phyloP scores from a whole-genome alignment of 37 sponge, comb jelly and placozoan species.

The Halichondria panicea region DNA sequence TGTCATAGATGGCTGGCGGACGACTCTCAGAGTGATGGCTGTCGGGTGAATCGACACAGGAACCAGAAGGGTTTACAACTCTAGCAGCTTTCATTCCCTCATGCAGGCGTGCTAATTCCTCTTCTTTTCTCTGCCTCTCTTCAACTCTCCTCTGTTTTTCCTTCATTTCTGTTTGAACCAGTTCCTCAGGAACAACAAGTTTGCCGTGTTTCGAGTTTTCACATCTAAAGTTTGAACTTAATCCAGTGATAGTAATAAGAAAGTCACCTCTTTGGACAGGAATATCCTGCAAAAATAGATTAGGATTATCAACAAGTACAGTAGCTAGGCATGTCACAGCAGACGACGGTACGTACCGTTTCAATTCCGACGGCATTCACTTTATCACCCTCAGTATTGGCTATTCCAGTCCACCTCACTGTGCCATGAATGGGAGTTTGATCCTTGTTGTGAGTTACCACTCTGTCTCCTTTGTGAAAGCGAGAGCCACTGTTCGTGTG shows the following conservation, averaged over 20 bases:
- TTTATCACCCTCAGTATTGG: background rate
- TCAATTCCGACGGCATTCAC: slow-evolving; percentile 49
- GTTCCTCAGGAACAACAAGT: slow-evolving; percentile 7
- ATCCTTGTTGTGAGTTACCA: slow-evolving; percentile 19
- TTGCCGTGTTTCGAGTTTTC: background rate
- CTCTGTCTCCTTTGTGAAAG: slow-evolving; percentile 24
- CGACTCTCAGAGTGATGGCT: no score
- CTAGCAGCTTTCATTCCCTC: no score
- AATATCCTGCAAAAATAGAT: background rate
- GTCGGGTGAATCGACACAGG: no score
- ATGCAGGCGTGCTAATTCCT: no score
- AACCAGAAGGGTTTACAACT: no score
- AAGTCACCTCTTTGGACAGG: background rate
- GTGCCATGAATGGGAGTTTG: slow-evolving; percentile 10
- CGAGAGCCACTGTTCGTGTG: no score
- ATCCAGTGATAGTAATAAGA: background rate
- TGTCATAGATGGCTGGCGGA: no score
- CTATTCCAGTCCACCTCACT: slow-evolving; percentile 49
- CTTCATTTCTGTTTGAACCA: background rate
- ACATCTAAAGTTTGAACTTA: background rate
- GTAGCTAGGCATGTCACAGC: no score
- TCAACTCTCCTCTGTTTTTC: no score
- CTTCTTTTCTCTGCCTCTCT: no score
- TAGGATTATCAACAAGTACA: no score
- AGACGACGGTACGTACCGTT: slow-evolving; percentile 43